Base-by-base conservation (phyloP, 2,113 vertebrate species). In the Brachirus orientalis region DNA sequence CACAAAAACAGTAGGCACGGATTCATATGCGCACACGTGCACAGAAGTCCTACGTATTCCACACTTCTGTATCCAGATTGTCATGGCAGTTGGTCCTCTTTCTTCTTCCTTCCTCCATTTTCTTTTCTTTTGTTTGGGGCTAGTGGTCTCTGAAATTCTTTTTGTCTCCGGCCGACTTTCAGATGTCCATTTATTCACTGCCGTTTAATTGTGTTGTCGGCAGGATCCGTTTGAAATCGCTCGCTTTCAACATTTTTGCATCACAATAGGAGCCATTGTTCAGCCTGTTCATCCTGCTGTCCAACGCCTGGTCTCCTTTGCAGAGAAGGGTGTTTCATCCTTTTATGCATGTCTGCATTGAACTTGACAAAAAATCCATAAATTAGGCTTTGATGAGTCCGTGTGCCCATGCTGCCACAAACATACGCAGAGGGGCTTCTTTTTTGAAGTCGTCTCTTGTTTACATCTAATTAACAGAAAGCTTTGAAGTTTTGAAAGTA, bases 201-300 rank as follows among this genome's bases (percentile, higher is more conserved):
- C 28, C 45, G 63, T 88, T 84, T 92, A 86, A 93, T 90, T 92
- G 88, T 86, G 82, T 80, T 37, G 78, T 64, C 62, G 66, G 78
- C 65, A 35, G 77, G 77, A 79, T 89, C 63, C 59, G 83, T 91
- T 86, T 88, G 88, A 92, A 88, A 86, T 81, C 10, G 69, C 77
- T 36, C 41, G 18, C 64, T 84, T 82, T 84, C 80, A 57, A 73
- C 57, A 82, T 83, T 92, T n/a, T 89, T 86, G 73, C 91, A 92
- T 92, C 7, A 93, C 87, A 94, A 93, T 90, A 33, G 88, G 13
- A 45, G 45, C 85, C 67, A 74, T 86, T 89, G 86, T 88, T 38
- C 6, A 22, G 62, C 20, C 22, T 19, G 79, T 67, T 81, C 83
- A 57, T 71, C 74, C 70, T 1, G 45, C 72, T 73, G 71, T 63